These are phyloP conservation scores for Motacilla alba DNA, from an alignment of 2,113 vertebrate species.

Conservation along the genomic window DNA sequence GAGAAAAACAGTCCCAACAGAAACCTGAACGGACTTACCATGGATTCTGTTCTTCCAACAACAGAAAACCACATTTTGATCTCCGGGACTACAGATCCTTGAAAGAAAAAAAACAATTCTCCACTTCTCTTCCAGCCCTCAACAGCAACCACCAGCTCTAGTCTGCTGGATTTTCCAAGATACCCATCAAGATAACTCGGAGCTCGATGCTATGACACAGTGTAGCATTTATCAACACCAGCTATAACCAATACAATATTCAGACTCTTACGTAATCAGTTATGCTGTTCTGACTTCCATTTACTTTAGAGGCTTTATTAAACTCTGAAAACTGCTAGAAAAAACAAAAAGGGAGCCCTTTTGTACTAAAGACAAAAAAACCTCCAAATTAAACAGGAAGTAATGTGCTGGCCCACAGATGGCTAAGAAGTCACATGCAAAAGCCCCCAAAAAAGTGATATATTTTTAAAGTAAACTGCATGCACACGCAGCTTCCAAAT, in stretches of 20 bases:
- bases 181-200: conserved; percentile 11
- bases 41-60: conserved; percentile 83
- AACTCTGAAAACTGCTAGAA: conserved; percentile 52
- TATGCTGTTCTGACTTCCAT: conserved; percentile 55
- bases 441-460: conserved; percentile 37
- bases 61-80: conserved; percentile 96
- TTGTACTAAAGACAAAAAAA: conserved; percentile 50
- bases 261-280: conserved; percentile 69
- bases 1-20: conserved; percentile 30
- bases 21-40: conserved; percentile 76
- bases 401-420: conserved; percentile 55
- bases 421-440: conserved; percentile 38
- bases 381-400: conserved; percentile 75
- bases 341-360: conserved; percentile 42
- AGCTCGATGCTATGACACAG: conserved; percentile 58
- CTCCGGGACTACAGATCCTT: conserved; percentile 46
- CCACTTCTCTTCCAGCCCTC: conserved; percentile 47
- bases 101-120: conserved; percentile 54
- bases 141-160: conserved; percentile 41
- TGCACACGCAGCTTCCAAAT: conserved; percentile 57
- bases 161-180: conserved; percentile 57
- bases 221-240: conserved; percentile 57
- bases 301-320: conserved; percentile 64
- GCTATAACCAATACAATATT: conserved; percentile 62
- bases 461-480: conserved; percentile 65